phyloP scores from a whole-genome alignment of 2,797 vertebrate species.

The Synanceia verrucosa region DNA sequence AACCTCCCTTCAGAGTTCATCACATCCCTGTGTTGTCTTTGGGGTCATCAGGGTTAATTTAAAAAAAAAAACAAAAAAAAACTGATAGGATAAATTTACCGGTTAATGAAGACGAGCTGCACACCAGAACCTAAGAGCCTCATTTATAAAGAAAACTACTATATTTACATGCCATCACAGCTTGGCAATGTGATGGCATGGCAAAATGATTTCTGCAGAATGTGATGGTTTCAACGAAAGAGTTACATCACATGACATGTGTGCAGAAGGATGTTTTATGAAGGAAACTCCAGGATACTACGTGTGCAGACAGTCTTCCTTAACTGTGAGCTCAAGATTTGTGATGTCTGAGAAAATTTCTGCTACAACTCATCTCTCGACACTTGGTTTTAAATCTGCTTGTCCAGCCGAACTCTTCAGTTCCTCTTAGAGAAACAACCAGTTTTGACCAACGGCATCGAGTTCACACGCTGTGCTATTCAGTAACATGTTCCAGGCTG shows the following conservation, averaged over 20 bases:
- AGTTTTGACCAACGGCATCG: constrained; percentile 25
- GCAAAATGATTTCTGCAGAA: neutral
- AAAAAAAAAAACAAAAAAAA: neutral
- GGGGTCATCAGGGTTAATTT: neutral
- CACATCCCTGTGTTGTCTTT: constrained; percentile 32
- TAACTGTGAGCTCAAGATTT: neutral
- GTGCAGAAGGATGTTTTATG: neutral
- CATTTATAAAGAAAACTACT: neutral
- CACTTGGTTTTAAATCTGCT: constrained; percentile 33
- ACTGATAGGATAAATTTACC: neutral
- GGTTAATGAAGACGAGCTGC: neutral
- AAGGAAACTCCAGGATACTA: neutral
- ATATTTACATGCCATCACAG: neutral
- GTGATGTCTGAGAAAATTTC: neutral
- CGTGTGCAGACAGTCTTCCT: neutral
- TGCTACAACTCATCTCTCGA: neutral
- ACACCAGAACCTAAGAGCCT: neutral
- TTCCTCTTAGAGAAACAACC: neutral
- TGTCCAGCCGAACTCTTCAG: neutral
- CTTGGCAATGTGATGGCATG: too few species aligned
- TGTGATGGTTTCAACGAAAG: neutral
- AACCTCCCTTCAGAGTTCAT: constrained; percentile 49
- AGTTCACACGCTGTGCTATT: constrained; percentile 8
- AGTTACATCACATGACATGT: neutral
- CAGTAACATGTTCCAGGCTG: constrained; percentile 19